Conservation (phyloP, 2,888 invertebrate genomes). For the Lasioglossum morio region DNA sequence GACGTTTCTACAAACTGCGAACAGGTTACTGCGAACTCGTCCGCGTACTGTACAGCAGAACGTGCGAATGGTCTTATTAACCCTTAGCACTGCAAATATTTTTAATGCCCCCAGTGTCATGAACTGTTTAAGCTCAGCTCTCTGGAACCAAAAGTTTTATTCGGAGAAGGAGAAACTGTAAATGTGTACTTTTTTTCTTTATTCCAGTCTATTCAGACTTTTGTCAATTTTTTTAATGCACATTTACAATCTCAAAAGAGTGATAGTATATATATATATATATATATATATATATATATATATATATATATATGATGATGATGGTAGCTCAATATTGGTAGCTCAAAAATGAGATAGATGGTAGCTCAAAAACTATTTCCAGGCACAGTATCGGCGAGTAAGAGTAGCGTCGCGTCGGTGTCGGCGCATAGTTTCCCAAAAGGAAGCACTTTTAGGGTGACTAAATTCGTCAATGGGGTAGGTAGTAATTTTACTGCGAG, state of each 20-base stretch:
- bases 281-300: too few species aligned
- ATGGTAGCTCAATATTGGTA: too few species aligned
- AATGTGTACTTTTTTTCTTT: not conserved
- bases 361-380: not conserved
- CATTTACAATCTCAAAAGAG: too few species aligned
- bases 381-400: not conserved
- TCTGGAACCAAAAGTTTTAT: not conserved
- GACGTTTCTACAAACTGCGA: slow-evolving; percentile 1
- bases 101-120: not conserved
- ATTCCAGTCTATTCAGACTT: too few species aligned
- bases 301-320: too few species aligned
- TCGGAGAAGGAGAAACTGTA: not conserved
- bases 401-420: not conserved
- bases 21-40: slow-evolving; percentile 1
- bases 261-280: too few species aligned
- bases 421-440: slow-evolving; percentile 1
- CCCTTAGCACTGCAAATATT: not conserved
- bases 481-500: not conserved
- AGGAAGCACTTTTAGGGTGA: not conserved
- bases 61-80: not conserved
- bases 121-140: not conserved
- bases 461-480: not conserved
- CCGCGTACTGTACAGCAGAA: not conserved
- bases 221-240: too few species aligned
- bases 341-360: too few species aligned